Percentiles rank a stretch among this genome's conserved stretches.
These are phyloP conservation scores for Habroteleia sp. DNA, from an alignment of 2,888 invertebrate species.

Conservation along the genomic window DNA sequence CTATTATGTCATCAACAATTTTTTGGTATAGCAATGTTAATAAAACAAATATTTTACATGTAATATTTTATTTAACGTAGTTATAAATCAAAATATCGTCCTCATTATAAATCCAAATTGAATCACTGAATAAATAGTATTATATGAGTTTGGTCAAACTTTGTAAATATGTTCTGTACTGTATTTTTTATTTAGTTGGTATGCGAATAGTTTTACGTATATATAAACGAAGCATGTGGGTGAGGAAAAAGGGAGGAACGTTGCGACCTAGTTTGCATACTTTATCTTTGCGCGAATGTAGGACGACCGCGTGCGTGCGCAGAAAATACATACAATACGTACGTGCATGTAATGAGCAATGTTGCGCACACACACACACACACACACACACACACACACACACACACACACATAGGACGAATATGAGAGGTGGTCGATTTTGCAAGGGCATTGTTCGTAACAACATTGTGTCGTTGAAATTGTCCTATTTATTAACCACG, in stretches of 20 bases:
- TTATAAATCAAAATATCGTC: too few species aligned
- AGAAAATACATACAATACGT: conserved; percentile 49
- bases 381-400: too few species aligned
- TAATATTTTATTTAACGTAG: too few species aligned
- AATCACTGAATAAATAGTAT: conserved; percentile 32
- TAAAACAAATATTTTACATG: too few species aligned
- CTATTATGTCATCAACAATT: too few species aligned
- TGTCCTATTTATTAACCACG: conserved; percentile 58
- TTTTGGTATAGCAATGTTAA: too few species aligned
- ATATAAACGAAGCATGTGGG: conserved; percentile 36
- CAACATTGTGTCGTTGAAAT: conserved; percentile 52
- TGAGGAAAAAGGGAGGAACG: conserved; percentile 30
- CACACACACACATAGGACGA: too few species aligned
- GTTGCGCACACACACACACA: conserved; percentile 9
- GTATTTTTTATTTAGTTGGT: conserved; percentile 25
- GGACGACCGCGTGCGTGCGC: conserved; percentile 60
- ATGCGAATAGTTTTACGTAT: conserved; percentile 32
- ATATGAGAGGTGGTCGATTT: conserved; percentile 54
- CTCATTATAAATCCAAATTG: too few species aligned
- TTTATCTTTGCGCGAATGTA: conserved; percentile 63
- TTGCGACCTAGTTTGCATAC: conserved; percentile 61
- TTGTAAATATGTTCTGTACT: conserved; percentile 14
- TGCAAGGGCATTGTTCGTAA: conserved; percentile 64
- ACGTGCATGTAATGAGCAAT: conserved; percentile 47
- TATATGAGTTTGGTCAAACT: conserved; percentile 23